Percentiles rank a stretch among this genome's conserved stretches.
phyloP scores from a whole-genome alignment of 2,888 invertebrate species.

The Sympetrum striolatum region DNA sequence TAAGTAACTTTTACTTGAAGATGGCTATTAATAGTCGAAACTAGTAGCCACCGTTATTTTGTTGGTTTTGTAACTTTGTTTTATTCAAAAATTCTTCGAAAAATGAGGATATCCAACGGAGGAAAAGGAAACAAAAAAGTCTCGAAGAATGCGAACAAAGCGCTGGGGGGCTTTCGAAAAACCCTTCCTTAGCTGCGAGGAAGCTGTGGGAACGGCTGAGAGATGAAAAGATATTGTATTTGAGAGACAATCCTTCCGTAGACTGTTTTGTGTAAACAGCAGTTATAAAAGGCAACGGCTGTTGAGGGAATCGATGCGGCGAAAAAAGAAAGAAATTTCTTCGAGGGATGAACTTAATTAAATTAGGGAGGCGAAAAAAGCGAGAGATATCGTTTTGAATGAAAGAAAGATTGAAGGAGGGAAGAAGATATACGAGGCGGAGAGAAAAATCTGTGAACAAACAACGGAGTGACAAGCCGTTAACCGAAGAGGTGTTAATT shows the following conservation, averaged over 20 bases:
- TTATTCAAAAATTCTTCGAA: too few relatives aligned
- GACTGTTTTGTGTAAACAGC: too few relatives aligned
- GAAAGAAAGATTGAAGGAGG: neutral
- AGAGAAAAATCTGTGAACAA: neutral
- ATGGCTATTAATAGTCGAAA: too few relatives aligned
- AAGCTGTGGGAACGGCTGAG: slow-evolving; percentile 45
- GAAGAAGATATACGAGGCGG: slow-evolving; percentile 1
- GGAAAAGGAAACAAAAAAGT: neutral
- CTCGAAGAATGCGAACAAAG: neutral
- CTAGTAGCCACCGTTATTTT: too few relatives aligned
- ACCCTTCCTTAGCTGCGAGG: slow-evolving; percentile 13
- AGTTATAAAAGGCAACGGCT: neutral
- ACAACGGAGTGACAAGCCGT: neutral
- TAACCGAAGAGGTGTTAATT: neutral
- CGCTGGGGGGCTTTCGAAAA: slow-evolving; percentile 27
- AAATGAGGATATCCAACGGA: neutral
- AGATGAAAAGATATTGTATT: neutral
- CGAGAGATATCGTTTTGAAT: neutral
- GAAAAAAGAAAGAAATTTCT: neutral
- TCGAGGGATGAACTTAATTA: too few relatives aligned
- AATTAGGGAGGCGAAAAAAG: too few relatives aligned
- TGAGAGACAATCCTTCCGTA: too few relatives aligned
- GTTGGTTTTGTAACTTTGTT: too few relatives aligned
- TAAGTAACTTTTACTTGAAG: too few relatives aligned
- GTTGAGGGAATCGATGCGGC: neutral